Percentiles rank a stretch among this genome's conserved stretches.
These are phyloP conservation scores for Epsilonema sp. DNA, from an alignment of 2,888 invertebrate species.

Conservation along the genomic window DNA sequence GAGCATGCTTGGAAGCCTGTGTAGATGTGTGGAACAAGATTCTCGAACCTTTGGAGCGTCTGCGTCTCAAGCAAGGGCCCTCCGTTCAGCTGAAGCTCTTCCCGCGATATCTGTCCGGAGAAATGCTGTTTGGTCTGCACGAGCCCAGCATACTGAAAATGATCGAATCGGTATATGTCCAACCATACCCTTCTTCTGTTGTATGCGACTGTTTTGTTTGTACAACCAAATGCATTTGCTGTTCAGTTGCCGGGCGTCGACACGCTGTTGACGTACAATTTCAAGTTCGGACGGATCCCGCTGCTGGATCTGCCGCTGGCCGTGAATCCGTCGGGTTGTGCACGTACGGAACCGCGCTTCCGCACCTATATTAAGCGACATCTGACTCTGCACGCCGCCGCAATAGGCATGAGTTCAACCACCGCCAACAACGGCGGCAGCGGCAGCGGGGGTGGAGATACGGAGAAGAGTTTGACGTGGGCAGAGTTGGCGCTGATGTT, in stretches of 20 bases:
- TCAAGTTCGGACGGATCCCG: conserved; percentile 88
- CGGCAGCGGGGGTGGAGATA: not conserved
- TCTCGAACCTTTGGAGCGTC: conserved; percentile 13
- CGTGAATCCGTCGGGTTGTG: conserved; percentile 86
- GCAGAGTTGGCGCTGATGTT: not conserved
- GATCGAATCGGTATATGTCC: conserved; percentile 82
- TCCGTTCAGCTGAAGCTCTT: conserved; percentile 54
- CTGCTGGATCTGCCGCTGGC: conserved; percentile 82
- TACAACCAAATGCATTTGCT: not conserved
- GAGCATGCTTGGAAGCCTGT: too few species aligned
- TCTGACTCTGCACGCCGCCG: conserved; percentile 6
- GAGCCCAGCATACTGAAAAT: conserved; percentile 87
- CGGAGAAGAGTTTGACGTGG: not conserved
- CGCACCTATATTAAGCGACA: conserved; percentile 51
- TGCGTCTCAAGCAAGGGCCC: conserved; percentile 13
- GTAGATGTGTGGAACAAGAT: conserved; percentile 19
- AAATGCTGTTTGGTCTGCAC: conserved; percentile 84
- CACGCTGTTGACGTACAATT: conserved; percentile 64
- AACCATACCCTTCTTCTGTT: too few species aligned
- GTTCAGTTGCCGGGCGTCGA: conserved; percentile 71
- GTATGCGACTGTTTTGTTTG: too few species aligned
- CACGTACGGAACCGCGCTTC: conserved; percentile 67
- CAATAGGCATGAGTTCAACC: not conserved
- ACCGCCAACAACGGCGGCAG: not conserved
- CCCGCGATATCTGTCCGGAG: conserved; percentile 75